Evolutionary conservation across 2,888 invertebrate genomes (phyloP), one percentile per base, ranked within the genome.

Genomic region (Doris montereyensis): DNA sequence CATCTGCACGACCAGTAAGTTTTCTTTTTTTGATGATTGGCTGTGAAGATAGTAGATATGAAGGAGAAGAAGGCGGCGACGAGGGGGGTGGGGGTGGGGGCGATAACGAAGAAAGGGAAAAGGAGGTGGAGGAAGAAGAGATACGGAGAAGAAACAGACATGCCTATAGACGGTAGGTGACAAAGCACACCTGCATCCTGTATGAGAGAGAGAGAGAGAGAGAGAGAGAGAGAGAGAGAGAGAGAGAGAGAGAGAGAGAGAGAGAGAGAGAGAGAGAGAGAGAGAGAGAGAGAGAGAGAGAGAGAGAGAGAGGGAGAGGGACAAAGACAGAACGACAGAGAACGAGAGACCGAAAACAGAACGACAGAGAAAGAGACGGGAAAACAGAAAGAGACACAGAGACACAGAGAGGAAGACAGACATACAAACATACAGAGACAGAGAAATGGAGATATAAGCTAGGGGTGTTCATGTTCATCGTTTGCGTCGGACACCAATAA

Each of bases 401-500:
- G 13, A 68, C n/a, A n/a, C 28, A 35, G 28, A 10, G 52, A 0
- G 0, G 52, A 41, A 4, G 41, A 13, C 32, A 57, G 17, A 26
- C 30, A 30, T 8, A n/a, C 26, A 30, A n/a, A 28, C 17, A 26
- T 17, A 41, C n/a, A 30, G 35, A 32, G n/a, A 34, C 30, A 73
- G 71, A 34, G 60, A 34, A 62, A 72, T 17, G 62, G 35, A 77
- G 60, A 72, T 0, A 72, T n/a, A n/a, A n/a, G n/a, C n/a, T n/a
- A n/a, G n/a, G n/a, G n/a, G n/a, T n/a, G n/a, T n/a, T n/a, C n/a
- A n/a, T n/a, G n/a, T n/a, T n/a, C n/a, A n/a, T n/a, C n/a, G n/a
- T n/a, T n/a, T n/a, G n/a, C n/a, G n/a, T n/a, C n/a, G n/a, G n/a
- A n/a, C n/a, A n/a, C n/a, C n/a, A n/a, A n/a, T n/a, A n/a, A n/a